Evolutionary conservation across 2,113 vertebrate species (phyloP).

Genomic region (Gopherus evgoodei): DNA sequence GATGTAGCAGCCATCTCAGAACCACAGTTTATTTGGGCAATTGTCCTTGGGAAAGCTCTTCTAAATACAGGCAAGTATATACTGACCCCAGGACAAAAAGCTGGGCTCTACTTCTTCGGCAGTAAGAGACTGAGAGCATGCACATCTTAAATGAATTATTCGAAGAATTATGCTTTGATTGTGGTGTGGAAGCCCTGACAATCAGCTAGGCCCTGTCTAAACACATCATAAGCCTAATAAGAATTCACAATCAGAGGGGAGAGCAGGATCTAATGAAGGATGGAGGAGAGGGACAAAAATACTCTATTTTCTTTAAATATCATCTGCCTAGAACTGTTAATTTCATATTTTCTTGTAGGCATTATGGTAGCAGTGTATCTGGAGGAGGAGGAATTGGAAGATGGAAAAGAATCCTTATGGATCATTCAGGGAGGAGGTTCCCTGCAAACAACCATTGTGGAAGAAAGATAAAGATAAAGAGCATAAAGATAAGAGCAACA

Average conservation of each 20-base stretch:
- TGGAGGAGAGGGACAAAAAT: not conserved
- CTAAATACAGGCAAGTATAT: not conserved
- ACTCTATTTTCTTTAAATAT: not conserved
- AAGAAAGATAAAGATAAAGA: not conserved
- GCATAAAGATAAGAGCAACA: not conserved
- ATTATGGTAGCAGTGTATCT: not conserved
- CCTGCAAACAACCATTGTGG: accelerated
- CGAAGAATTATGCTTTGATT: no score
- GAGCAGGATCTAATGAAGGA: not conserved
- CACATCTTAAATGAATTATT: not conserved
- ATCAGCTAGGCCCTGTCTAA: not conserved
- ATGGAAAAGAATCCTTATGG: accelerated
- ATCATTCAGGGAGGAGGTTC: not conserved
- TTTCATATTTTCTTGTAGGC: not conserved
- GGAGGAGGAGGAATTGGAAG: not conserved
- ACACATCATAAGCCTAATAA: not conserved
- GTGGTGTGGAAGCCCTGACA: no score
- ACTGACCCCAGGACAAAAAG: accelerated
- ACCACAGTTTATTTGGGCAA: not conserved
- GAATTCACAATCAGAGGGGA: not conserved
- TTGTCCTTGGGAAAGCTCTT: not conserved
- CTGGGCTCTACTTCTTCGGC: not conserved
- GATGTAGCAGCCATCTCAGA: not conserved
- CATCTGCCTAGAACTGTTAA: not conserved
- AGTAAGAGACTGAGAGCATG: not conserved